Evolutionary conservation across 2,797 vertebrate species (phyloP).

Genomic region (Mallotus villosus): DNA sequence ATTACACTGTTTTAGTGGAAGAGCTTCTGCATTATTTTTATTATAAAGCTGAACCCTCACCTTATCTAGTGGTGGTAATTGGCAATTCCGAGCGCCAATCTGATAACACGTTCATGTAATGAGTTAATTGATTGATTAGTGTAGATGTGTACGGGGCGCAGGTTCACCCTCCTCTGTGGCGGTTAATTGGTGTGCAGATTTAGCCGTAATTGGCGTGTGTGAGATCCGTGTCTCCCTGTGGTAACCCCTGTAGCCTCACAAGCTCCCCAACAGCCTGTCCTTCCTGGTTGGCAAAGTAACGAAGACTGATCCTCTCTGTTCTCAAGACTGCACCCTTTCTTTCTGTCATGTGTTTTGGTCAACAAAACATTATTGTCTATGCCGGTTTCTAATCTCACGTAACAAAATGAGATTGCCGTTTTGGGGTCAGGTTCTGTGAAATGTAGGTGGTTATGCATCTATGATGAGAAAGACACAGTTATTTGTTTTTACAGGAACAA

Average conservation of each 20-base stretch:
- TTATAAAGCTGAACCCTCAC: conserved; percentile 12
- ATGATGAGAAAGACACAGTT: neutral
- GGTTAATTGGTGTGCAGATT: conserved; percentile 71
- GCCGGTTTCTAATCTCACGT: too few species aligned
- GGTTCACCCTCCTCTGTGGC: conserved; percentile 43
- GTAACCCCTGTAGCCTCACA: conserved; percentile 49
- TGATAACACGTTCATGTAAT: conserved; percentile 68
- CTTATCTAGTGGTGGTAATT: conserved; percentile 59
- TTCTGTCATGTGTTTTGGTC: too few species aligned
- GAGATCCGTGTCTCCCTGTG: conserved; percentile 53
- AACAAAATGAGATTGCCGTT: too few species aligned
- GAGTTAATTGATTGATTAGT: conserved; percentile 75
- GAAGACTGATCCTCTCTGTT: too few species aligned
- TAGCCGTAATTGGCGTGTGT: conserved; percentile 67
- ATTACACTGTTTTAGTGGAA: neutral
- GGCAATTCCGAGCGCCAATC: conserved; percentile 56
- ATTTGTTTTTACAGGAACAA: conserved; percentile 15
- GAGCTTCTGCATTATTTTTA: neutral
- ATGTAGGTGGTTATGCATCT: too few species aligned
- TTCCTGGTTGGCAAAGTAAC: too few species aligned
- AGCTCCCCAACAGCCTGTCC: conserved; percentile 47
- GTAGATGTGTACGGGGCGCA: conserved; percentile 61
- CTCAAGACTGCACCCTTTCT: conserved; percentile 27
- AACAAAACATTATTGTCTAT: too few species aligned
- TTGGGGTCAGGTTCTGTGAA: too few species aligned